Base-by-base conservation (phyloP, 2,888 invertebrate genomes). In the Heliothis peltigera region DNA sequence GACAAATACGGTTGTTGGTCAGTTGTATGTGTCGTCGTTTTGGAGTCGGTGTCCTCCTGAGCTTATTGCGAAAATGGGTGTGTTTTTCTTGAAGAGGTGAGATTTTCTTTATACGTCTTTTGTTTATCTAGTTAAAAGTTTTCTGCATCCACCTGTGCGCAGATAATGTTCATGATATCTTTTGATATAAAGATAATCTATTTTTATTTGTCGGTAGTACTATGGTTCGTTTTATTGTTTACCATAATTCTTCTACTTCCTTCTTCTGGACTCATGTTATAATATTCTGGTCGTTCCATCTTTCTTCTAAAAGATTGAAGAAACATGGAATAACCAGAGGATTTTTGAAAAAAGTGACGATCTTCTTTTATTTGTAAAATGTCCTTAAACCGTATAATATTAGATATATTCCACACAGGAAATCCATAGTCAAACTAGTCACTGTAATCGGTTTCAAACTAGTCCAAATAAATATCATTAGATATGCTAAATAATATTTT, bases 41-140 rank as follows among this genome's bases (percentile, higher is more conserved):
- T 65, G 70, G 71, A 70, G 76, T 77, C 66, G 70, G 79, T 84
- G 81, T 80, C 61, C 72, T 68, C 76, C 73, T 78, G 77, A 62
- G 57, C 80, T 48, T 77, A 53, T 67, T 74, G 55, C 21, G 56
- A 81, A 81, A 82, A 93, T 93, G 93, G 92, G 89, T 64, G 88
- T 92, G 39, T 90, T 89, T 69, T 87, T 89, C 64, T 68, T 90
- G 22, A 91, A 82, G 81, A 92, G 87, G 92, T 92, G 85, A 75
- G 92, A 87, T 80, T 64, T 62, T 35, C 22, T 57, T 70, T 64
- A 17, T 56, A 4, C 0, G 8, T 8, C 46, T 32, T n/a, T 39
- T 18, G 8, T 12, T 53, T 53, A 54, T 64, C 53, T 55, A 54
- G 21, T 7, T 12, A 19, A 19, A 19, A 18, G 12, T 10, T 0